Percentiles rank a stretch among this genome's conserved stretches.
phyloP scores from a whole-genome alignment of 1,140 invertebrate genomes.

The Melitaea cinxia region DNA sequence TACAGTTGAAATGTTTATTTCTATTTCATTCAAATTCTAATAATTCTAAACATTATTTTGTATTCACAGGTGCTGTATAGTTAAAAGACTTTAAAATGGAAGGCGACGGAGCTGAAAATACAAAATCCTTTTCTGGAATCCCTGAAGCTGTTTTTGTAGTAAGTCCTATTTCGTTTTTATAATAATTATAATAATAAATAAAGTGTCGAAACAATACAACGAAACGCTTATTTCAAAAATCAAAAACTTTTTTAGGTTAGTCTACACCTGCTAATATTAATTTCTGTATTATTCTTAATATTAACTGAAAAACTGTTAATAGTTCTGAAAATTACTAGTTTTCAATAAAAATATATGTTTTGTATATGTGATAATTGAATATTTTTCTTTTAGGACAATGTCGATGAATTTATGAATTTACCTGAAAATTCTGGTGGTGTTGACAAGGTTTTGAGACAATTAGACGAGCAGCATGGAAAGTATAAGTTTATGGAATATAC shows the following conservation, averaged over 20 bases:
- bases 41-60: not conserved
- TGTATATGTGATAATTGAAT: not conserved
- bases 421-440: constrained; percentile 90
- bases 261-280: constrained; percentile 12
- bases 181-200: not conserved
- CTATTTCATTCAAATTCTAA: not conserved
- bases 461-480: constrained; percentile 96
- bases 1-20: not conserved
- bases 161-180: constrained; percentile 50
- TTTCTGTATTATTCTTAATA: not conserved
- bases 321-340: not conserved
- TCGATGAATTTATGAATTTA: constrained; percentile 94
- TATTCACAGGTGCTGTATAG: not conserved
- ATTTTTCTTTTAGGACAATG: constrained; percentile 90
- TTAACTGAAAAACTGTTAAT: too few relatives aligned
- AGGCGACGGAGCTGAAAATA: constrained; percentile 63
- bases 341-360: not conserved
- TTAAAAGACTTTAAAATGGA: constrained; percentile 56
- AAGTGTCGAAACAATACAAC: not conserved
- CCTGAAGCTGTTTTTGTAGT: constrained; percentile 92
- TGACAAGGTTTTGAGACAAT: constrained; percentile 90
- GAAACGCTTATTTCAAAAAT: not conserved
- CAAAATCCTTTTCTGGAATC: constrained; percentile 88
- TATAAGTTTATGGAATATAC: constrained; percentile 99
- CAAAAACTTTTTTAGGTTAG: constrained; percentile 13